Percentiles rank a stretch among this genome's conserved stretches.
phyloP scores from a whole-genome alignment of 2,797 vertebrate genomes.

The Acanthis flammea region DNA sequence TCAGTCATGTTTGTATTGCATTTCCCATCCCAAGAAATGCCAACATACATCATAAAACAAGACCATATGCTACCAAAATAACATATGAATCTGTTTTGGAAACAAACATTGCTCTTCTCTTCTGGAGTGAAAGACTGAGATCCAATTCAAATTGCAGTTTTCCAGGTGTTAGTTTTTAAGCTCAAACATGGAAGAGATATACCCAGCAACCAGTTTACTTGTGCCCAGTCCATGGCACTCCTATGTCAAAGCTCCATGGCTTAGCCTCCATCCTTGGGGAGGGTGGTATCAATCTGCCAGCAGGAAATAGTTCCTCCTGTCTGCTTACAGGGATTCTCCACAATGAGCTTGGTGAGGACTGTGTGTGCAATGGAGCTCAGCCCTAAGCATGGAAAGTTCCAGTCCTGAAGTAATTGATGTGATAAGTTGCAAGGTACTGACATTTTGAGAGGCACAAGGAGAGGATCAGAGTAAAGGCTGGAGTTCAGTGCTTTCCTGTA shows the following conservation, averaged over 20 bases:
- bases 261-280: background rate
- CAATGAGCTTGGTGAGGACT: fast-evolving
- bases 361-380: background rate
- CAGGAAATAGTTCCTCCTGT: background rate
- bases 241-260: background rate
- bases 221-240: background rate
- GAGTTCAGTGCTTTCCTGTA: background rate
- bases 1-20: background rate
- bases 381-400: background rate
- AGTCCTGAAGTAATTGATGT: background rate
- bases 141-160: background rate
- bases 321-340: background rate
- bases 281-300: background rate
- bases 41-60: background rate
- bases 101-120: background rate
- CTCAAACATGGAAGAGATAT: background rate
- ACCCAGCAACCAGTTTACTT: background rate
- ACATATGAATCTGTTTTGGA: background rate
- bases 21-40: background rate
- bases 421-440: background rate
- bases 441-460: background rate
- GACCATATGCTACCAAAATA: background rate
- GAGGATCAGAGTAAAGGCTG: background rate
- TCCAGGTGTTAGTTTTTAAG: background rate
- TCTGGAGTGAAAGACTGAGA: background rate